phyloP scores from a whole-genome alignment of 2,888 invertebrate species.

The Oeneis ivallda region DNA sequence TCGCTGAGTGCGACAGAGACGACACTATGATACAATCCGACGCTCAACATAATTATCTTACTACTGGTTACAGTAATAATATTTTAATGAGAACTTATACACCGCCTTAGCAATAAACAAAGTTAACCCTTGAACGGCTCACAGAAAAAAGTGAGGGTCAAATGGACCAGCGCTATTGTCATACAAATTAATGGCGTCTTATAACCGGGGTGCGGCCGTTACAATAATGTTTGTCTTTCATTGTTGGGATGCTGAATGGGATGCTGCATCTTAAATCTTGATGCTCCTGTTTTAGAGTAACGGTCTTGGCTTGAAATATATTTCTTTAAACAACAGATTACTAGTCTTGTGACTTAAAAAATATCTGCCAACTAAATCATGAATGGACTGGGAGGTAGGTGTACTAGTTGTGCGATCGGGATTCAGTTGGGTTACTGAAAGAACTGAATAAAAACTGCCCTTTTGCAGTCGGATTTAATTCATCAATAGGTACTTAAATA shows the following conservation, averaged over 20 bases:
- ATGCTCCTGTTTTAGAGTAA: slow-evolving; percentile 7
- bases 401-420: too few species aligned
- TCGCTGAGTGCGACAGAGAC: too few species aligned
- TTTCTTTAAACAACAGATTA: background rate
- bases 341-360: too few species aligned
- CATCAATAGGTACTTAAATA: too few species aligned
- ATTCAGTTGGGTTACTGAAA: too few species aligned
- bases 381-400: too few species aligned
- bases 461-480: too few species aligned
- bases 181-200: slow-evolving; percentile 63
- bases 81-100: slow-evolving; percentile 1
- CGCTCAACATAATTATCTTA: too few species aligned
- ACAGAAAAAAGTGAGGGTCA: slow-evolving; percentile 46
- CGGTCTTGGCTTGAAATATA: background rate
- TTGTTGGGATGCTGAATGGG: slow-evolving; percentile 35
- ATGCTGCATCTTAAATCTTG: slow-evolving; percentile 31
- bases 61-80: too few species aligned
- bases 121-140: slow-evolving; percentile 20
- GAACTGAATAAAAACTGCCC: too few species aligned
- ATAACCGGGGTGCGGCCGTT: slow-evolving; percentile 40
- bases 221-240: slow-evolving; percentile 56
- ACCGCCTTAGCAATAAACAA: slow-evolving; percentile 16
- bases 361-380: too few species aligned
- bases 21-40: too few species aligned
- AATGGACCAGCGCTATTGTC: slow-evolving; percentile 44